Evolutionary conservation across 2,888 invertebrate genomes (phyloP), one percentile per base, ranked within the genome.

Genomic region (Troides helena): DNA sequence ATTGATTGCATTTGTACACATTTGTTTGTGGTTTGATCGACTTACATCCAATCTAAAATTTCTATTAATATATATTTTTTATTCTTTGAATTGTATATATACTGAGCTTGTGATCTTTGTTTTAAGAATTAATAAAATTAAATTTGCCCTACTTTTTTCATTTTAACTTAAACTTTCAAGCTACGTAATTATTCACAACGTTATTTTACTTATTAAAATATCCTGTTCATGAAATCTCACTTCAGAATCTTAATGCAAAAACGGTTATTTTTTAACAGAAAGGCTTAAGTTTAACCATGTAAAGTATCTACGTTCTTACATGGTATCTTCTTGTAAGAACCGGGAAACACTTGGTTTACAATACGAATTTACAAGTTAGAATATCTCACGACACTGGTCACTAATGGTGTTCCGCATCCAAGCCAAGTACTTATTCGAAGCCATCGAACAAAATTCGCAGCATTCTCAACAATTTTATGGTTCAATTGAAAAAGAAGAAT

Each of bases 401-500:
- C 78, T 76, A 73, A 72, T 73, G 70, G 74, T 74, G 80, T 79
- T 72, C 77, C 71, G 72, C 65, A 71, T 62, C 72, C 76, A 65
- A 67, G 17, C 17, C 84, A 81, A 82, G 62, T 62, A 85, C 84
- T 80, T 80, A 73, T 73, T 17, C 58, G 65, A 46, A 46, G 53
- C 65, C 67, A 63, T 63, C 66, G 65, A 71, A 72, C 70, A 74
- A 70, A 76, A 74, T 75, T 76, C 76, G 69, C 74, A 74, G 68
- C 74, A 77, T 78, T 81, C 76, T 76, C 72, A 77, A 77, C 76
- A 75, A 76, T 74, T 86, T 88, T 89, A 89, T 88, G 82, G 80
- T 86, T 88, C 85, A 86, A 89, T 88, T 85, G 63, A 81, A 85
- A 81, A 84, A 84, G 82, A 85, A 85, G 83, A 85, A 87, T 87